phyloP scores from a whole-genome alignment of 2,888 invertebrate species.

The Odontomyia ornata region DNA sequence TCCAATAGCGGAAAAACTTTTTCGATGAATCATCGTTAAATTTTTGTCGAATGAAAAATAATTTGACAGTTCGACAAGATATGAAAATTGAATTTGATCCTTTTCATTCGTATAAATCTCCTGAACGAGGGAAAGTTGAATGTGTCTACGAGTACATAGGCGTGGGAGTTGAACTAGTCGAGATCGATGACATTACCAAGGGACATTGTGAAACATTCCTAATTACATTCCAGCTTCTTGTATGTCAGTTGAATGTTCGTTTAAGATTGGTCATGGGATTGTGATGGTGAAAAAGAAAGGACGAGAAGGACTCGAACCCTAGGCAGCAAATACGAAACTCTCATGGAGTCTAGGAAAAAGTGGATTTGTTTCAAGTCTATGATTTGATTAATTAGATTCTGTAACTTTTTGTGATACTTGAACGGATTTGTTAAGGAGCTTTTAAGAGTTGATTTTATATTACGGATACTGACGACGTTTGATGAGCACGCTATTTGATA shows the following conservation, averaged over 20 bases:
- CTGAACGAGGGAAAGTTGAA: background rate
- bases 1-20: constrained; percentile 26
- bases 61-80: constrained; percentile 44
- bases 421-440: too few relatives aligned
- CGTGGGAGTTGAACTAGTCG: background rate
- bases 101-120: constrained; percentile 24
- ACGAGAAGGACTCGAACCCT: background rate
- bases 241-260: background rate
- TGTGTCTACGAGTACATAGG: background rate
- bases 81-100: constrained; percentile 35
- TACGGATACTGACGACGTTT: too few relatives aligned
- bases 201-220: background rate
- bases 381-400: constrained; percentile 4
- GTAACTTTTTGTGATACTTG: background rate
- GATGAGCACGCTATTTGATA: too few relatives aligned
- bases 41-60: constrained; percentile 43
- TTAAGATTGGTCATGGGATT: background rate
- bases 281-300: background rate
- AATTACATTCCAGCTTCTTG: background rate
- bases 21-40: constrained; percentile 42
- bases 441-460: too few relatives aligned
- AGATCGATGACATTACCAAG: background rate
- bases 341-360: background rate
- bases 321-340: too few relatives aligned
- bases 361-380: background rate